Percentiles rank a stretch among this genome's conserved stretches.
These are phyloP conservation scores for Lycorma delicatula DNA, from an alignment of 1,140 invertebrate species.

Conservation along the genomic window DNA sequence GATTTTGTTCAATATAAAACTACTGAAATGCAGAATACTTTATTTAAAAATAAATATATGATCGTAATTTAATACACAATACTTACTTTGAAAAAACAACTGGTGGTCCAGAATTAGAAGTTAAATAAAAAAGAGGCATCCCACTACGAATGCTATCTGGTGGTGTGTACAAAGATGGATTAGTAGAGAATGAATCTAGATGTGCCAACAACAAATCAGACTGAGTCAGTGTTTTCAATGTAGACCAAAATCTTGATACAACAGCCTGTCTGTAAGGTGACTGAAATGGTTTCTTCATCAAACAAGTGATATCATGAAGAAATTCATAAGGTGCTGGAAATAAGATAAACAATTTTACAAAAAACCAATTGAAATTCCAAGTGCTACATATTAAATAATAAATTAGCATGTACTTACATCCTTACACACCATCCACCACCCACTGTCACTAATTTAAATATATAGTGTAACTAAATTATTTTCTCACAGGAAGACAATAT, in stretches of 20 bases:
- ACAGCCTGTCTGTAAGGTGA: conserved; percentile 61
- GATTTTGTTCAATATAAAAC: too few species aligned
- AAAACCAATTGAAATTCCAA: too few species aligned
- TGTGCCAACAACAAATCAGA: conserved; percentile 62
- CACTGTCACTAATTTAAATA: too few species aligned
- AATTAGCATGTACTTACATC: too few species aligned
- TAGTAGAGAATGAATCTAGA: conserved; percentile 60
- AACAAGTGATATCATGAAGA: conserved; percentile 67
- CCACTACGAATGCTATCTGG: conserved; percentile 66
- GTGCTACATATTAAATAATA: too few species aligned
- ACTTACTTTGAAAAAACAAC: conserved; percentile 42
- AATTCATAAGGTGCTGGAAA: conserved; percentile 65
- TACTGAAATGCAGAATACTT: too few species aligned
- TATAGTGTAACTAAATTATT: too few species aligned
- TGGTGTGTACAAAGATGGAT: conserved; percentile 54
- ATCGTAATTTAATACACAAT: too few species aligned
- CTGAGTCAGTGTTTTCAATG: conserved; percentile 52
- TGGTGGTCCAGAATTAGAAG: conserved; percentile 43
- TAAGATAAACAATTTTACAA: too few species aligned
- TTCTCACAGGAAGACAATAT: too few species aligned
- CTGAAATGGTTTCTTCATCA: conserved; percentile 54
- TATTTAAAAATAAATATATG: neutral
- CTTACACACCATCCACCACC: too few species aligned
- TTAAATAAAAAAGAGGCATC: conserved; percentile 62
- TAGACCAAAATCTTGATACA: conserved; percentile 60